Percentiles rank a stretch among this genome's conserved stretches.
phyloP scores from a whole-genome alignment of 1,140 invertebrate genomes.

The Drosophila watanabei region DNA sequence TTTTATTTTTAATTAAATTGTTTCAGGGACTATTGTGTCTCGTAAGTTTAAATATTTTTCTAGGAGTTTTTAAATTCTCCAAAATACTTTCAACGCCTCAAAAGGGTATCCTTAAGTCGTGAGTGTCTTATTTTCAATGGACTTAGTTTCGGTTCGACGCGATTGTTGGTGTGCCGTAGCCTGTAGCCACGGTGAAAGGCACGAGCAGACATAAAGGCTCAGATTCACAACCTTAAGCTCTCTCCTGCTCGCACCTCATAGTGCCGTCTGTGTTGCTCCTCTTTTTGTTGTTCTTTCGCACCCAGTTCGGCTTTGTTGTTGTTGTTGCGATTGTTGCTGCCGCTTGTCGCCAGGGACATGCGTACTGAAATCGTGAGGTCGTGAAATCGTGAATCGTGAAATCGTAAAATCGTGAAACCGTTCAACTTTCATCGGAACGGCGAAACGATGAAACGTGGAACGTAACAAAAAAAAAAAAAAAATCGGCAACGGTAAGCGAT shows the following conservation, averaged over 20 bases:
- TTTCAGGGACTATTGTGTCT: neutral
- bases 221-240: constrained; percentile 42
- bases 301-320: constrained; percentile 8
- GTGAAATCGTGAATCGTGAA: constrained; percentile 37
- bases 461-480: constrained; percentile 7
- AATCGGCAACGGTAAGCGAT: constrained; percentile 22
- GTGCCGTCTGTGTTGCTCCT: neutral
- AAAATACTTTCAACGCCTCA: no score
- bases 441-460: constrained; percentile 34
- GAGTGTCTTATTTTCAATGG: neutral
- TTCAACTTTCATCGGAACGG: constrained; percentile 29
- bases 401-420: constrained; percentile 25
- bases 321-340: constrained; percentile 14
- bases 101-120: neutral
- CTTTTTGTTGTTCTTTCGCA: constrained; percentile 35
- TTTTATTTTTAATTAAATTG: neutral
- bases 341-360: constrained; percentile 42
- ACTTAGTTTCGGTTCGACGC: neutral
- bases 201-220: constrained; percentile 49
- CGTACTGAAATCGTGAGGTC: constrained; percentile 44
- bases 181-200: constrained; percentile 9
- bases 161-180: constrained; percentile 24
- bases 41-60: neutral
- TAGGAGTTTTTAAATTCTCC: neutral
- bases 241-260: neutral